These are phyloP conservation scores for Drosophila punjabiensis DNA, from an alignment of 1,140 invertebrate species.

Conservation along the genomic window DNA sequence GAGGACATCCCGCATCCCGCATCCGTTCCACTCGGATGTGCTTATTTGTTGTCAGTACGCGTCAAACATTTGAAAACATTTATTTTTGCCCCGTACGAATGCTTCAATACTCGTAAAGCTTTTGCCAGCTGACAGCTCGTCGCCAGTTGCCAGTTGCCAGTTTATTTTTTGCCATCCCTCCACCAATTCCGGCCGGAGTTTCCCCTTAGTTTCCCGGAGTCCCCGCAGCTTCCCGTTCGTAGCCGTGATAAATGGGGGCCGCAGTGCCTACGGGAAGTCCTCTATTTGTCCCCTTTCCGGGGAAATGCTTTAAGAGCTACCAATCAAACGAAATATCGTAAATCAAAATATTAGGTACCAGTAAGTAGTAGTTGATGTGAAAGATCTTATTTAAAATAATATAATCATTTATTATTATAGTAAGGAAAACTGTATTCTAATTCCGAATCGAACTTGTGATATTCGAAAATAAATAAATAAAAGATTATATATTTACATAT, in stretches of 20 bases:
- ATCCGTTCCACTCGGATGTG: constrained; percentile 38
- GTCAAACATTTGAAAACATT: constrained; percentile 84
- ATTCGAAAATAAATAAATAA: no score
- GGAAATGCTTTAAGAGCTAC: not conserved
- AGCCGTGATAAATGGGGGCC: constrained; percentile 32
- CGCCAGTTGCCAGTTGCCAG: constrained; percentile 43
- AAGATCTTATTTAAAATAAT: not conserved
- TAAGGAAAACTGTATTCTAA: not conserved
- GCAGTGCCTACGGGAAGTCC: constrained; percentile 18
- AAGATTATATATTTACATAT: no score
- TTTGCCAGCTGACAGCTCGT: constrained; percentile 64
- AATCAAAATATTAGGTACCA: not conserved
- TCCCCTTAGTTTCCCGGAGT: constrained; percentile 3
- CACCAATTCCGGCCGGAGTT: constrained; percentile 13
- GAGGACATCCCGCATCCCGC: constrained; percentile 5
- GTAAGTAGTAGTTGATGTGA: not conserved
- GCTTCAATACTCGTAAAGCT: constrained; percentile 69
- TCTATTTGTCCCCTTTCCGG: constrained; percentile 34
- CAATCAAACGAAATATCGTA: not conserved
- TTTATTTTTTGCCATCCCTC: constrained; percentile 51
- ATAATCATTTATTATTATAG: not conserved
- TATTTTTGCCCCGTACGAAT: constrained; percentile 77
- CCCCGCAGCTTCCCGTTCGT: constrained; percentile 1
- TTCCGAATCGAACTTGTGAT: accelerated
- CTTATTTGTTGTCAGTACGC: constrained; percentile 82